A percentile compares a stretch with the other conserved stretches of the same genome.
phyloP scores from a whole-genome alignment of 2,113 vertebrate species.

The Harpagus bidentatus region DNA sequence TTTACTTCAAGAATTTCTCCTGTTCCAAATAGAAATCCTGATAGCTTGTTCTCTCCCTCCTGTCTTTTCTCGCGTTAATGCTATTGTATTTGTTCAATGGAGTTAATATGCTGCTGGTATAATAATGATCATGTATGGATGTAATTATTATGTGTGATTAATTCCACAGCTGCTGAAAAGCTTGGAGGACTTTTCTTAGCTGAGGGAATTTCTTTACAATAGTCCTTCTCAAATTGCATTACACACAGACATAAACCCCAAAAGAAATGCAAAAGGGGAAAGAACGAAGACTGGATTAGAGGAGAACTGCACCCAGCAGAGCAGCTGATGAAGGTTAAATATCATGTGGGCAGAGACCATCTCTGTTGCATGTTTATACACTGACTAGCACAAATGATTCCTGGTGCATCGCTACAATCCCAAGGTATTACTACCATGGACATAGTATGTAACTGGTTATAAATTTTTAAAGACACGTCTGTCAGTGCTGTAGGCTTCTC shows the following conservation, averaged over 20 bases:
- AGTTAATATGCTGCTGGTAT: slow-evolving; percentile 68
- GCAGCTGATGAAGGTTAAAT: background rate
- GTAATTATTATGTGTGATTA: slow-evolving; percentile 66
- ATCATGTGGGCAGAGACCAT: background rate
- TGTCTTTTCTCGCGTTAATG: slow-evolving; percentile 2
- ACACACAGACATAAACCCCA: background rate
- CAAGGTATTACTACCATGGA: background rate
- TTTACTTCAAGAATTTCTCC: background rate
- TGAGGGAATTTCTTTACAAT: slow-evolving; percentile 22
- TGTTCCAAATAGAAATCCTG: background rate
- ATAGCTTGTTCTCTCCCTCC: background rate
- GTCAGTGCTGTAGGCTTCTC: background rate
- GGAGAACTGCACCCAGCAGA: background rate
- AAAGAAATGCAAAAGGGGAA: background rate
- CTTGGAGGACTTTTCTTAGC: slow-evolving; percentile 34
- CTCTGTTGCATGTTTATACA: background rate
- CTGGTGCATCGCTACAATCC: background rate
- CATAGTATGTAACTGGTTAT: background rate
- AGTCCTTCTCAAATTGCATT: slow-evolving; percentile 43
- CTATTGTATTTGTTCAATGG: slow-evolving; percentile 67
- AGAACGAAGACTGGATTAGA: background rate
- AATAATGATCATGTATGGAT: slow-evolving; percentile 48
- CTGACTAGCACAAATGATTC: background rate
- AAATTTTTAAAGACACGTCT: background rate
- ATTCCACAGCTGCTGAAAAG: slow-evolving; percentile 52